phyloP scores from a whole-genome alignment of 2,797 vertebrate species.

The Picus viridis region DNA sequence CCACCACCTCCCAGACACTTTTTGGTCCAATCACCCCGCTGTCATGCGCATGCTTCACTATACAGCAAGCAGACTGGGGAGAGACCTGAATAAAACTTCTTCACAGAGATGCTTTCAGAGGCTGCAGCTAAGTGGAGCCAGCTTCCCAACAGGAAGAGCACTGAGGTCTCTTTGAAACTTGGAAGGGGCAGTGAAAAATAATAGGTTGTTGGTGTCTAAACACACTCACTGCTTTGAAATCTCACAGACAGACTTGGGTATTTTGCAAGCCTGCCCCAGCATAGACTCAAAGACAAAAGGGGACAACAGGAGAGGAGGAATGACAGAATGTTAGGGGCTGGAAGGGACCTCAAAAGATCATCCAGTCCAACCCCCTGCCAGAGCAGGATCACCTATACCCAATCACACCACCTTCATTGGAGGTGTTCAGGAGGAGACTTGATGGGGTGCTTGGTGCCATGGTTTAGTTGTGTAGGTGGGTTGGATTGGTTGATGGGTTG shows the following conservation, averaged over 20 bases:
- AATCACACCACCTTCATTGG: no score
- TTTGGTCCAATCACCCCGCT: background rate
- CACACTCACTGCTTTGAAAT: background rate
- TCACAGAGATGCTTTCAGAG: background rate
- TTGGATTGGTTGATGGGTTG: no score
- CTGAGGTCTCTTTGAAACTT: background rate
- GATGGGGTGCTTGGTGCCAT: no score
- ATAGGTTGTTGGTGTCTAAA: background rate
- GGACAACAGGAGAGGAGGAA: background rate
- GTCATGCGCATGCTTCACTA: background rate
- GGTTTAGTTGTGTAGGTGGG: no score
- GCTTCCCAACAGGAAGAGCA: background rate
- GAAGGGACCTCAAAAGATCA: no score
- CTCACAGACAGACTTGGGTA: background rate
- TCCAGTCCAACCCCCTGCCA: no score
- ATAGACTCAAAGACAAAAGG: background rate
- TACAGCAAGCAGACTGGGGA: background rate
- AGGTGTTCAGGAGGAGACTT: no score
- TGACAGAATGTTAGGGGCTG: no score
- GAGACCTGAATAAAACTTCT: background rate
- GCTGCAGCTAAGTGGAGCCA: background rate
- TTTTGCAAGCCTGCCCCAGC: constrained; percentile 30
- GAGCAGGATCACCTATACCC: no score
- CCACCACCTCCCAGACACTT: background rate
- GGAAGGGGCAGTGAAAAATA: background rate